These are phyloP conservation scores for Steromphala cineraria DNA, from an alignment of 2,888 invertebrate species.

Conservation along the genomic window DNA sequence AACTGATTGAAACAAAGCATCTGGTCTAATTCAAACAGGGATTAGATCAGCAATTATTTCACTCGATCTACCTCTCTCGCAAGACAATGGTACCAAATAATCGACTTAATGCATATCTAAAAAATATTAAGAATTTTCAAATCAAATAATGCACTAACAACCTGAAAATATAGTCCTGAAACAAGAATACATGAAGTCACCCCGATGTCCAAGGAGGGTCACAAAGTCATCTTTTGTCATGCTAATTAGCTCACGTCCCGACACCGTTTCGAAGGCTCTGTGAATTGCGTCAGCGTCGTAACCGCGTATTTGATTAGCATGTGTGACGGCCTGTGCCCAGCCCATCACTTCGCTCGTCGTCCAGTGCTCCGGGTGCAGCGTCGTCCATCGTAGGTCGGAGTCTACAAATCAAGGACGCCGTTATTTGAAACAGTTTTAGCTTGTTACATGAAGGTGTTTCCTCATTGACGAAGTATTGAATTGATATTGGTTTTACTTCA, in stretches of 20 bases:
- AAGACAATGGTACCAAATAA: too few species aligned
- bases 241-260: background rate
- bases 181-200: background rate
- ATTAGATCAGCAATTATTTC: too few species aligned
- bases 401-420: background rate
- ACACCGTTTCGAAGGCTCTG: background rate
- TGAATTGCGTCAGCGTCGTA: background rate
- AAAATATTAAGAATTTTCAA: too few species aligned
- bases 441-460: too few species aligned
- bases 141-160: background rate
- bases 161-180: background rate
- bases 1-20: too few species aligned
- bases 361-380: conserved; percentile 4
- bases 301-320: background rate
- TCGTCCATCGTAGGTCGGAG: background rate
- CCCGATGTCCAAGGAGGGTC: background rate
- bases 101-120: too few species aligned
- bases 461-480: too few species aligned
- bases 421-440: too few species aligned
- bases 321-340: background rate
- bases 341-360: background rate
- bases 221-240: conserved; percentile 4
- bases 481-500: too few species aligned
- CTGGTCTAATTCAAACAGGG: too few species aligned
- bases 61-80: too few species aligned